Evolutionary conservation across 2,113 vertebrate species (phyloP), one percentile per base, ranked within the genome.

Genomic region (Sigmodon hispidus): DNA sequence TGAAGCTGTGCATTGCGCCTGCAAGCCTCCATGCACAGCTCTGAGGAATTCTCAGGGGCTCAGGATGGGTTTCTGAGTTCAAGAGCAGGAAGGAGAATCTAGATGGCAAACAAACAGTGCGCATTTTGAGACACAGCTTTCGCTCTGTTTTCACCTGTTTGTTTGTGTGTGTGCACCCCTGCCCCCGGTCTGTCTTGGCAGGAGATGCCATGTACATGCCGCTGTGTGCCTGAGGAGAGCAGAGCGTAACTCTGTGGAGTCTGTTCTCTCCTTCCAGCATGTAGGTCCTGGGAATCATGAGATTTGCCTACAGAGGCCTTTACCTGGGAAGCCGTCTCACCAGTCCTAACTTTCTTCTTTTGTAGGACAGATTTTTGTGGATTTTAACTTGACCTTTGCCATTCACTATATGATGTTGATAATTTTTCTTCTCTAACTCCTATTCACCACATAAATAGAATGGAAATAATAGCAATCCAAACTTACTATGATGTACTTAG

Each of bases 1-100:
- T 59, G 90, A 96, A 96, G 89, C 97, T 98, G 97, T 97, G 94
- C 94, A 96, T 97, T 87, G 95, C 96, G 97, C 98, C 96, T 98
- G 98, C 95, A 89, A 96, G 93, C 22, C 87, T 93, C 1, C 83
- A 36, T 72, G 72, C 84, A 95, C 90, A 94, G 91, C 96, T 97
- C 97, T 94, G 86, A 16, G 90, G 88, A 91, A 89, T 87, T n/a
- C 96, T 88, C 80, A 36, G 21, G 96, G 97, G 90, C 94, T 77
- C 83, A 84, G 95, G 94, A 96, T 96, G 98, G 96, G 94, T 98
- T 96, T 52, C 29, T 48, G 57, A 90, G 80, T 79, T 80, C 43
- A 80, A 86, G 61, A n/a, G 93, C 93, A 94, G 96, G 36, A 89
- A 93, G 94, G 83, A 96, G 96, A 76, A 92, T 85, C 52, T 94